Evolutionary conservation across 2,113 vertebrate genomes (phyloP), one percentile per base, ranked within the genome.

Genomic region (Rostratula benghalensis): DNA sequence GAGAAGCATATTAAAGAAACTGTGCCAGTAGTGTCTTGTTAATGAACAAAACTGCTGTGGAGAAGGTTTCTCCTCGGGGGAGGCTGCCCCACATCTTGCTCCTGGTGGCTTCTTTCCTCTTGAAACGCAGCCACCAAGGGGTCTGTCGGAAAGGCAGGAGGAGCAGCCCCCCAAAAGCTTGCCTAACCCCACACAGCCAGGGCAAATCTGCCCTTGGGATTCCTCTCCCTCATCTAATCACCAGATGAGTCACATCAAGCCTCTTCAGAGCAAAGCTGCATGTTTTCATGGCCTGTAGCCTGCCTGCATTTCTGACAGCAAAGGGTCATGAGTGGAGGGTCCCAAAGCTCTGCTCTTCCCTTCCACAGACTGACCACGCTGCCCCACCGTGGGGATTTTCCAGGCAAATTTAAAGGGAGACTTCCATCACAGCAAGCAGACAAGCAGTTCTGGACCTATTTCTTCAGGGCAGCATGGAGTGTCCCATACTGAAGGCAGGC

Each of bases 71-170:
- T 61, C n/a, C n/a, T n/a, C n/a, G n/a, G n/a, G n/a, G n/a, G n/a
- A n/a, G n/a, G n/a, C n/a, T n/a, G n/a, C n/a, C n/a, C n/a, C n/a
- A n/a, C n/a, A n/a, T 60, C 69, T 59, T 16, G 15, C 15, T 1
- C 1, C 33, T 35, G 18, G 37, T 68, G 61, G 53, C 19, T 75
- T 37, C 37, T 81, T 21, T 33, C 17, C 46, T 30, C 54, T n/a
- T 24, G 22, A 60, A 68, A 37, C 0, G 3, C 53, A 30, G 19
- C 45, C 6, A 1, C 24, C 0, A 1, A 51, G 28, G 33, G 46
- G 18, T 12, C 61, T 75, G 63, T 30, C 27, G 37, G 45, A 28
- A 23, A 53, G 27, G 39, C 46, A 24, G 45, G 39, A 76, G 53
- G 37, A 61, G 33, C 53, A 45, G 37, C 61, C 45, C 45, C 31